A percentile compares a stretch with the other conserved stretches of the same genome.
These are phyloP conservation scores for Limanda limanda DNA, from an alignment of 2,113 vertebrate genomes.

Conservation along the genomic window DNA sequence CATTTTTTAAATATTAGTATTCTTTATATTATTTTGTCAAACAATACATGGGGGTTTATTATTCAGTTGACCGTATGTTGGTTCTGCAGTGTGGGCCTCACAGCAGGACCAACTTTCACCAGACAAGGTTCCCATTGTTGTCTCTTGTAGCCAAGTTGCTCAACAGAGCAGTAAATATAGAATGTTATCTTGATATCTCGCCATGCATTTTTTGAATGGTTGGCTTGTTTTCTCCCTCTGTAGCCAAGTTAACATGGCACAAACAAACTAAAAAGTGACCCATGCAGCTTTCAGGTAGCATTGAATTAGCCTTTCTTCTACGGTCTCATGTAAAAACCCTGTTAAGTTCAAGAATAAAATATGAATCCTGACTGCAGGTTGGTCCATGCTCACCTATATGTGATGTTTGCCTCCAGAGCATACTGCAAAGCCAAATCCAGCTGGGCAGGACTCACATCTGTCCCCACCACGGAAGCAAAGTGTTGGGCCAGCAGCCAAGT, in stretches of 20 bases:
- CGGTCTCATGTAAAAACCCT: too few relatives aligned
- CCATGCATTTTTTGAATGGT: too few relatives aligned
- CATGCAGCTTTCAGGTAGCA: too few relatives aligned
- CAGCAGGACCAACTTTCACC: constrained; percentile 21
- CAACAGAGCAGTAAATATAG: background rate
- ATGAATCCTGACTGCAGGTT: background rate
- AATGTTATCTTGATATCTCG: too few relatives aligned
- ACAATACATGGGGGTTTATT: background rate
- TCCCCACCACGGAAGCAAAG: constrained; percentile 85
- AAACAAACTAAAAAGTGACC: too few relatives aligned
- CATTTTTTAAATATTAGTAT: background rate
- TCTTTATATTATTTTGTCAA: background rate
- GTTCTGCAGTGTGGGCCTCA: background rate
- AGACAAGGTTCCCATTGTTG: constrained; percentile 35
- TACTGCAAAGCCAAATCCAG: constrained; percentile 78
- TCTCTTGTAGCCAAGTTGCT: constrained; percentile 1
- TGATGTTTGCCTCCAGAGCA: constrained; percentile 69
- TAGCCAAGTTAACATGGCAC: too few relatives aligned
- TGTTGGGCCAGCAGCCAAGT: constrained; percentile 79
- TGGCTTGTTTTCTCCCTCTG: too few relatives aligned
- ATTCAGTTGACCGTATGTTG: background rate
- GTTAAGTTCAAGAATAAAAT: too few relatives aligned
- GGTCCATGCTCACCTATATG: constrained; percentile 79
- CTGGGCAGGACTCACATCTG: constrained; percentile 86
- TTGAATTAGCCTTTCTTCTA: too few relatives aligned